Base-by-base conservation (phyloP, 2,888 invertebrate species). In the Stenodera caucasica region DNA sequence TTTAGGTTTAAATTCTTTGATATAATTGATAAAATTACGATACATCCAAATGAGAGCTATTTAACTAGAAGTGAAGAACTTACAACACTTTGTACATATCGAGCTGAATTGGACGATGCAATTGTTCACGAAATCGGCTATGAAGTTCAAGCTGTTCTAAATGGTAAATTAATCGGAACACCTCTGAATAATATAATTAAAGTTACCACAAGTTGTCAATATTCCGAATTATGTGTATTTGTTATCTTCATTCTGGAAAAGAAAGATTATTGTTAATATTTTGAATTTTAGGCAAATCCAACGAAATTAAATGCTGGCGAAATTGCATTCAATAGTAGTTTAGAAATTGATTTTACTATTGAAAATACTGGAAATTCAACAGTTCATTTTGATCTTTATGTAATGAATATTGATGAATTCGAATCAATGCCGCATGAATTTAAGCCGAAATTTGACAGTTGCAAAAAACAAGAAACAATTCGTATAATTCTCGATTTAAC, bases 331-430 rank as follows among this genome's bases (percentile, higher is more conserved):
- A 76, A 74, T 12, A 64, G 70, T 18, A 61, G 63, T 2, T 71
- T 71, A 32, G 64, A 72, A 23, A 66, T 73, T 5, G 67, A 70
- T 45, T 82, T 83, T 57, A 64, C 76, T 35, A 49, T 82, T 14
- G 78, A 75, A 60, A 83, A 83, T 72, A 79, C 79, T 63, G 81
- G 82, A 29, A 51, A 68, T 18, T 78, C 81, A 2, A 70, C 73
- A 3, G 75, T 82, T 15, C 72, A 76, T 63, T 83, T 77, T 61
- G 61, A 73, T 51, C 64, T 82, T 30, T 62, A 53, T 9, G 65
- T 68, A 23, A 60, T 60, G 61, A 49, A 61, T 35, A 49, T 33
- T 15, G 18, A 33, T 12, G 45, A 60, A 49, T 59, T 52, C 12
- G 33, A 61, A 49, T 70, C 23, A 21, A 57, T 30, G 68, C 32